Conservation (phyloP, 2,797 vertebrate genomes). For the Telmatherina bonti region DNA sequence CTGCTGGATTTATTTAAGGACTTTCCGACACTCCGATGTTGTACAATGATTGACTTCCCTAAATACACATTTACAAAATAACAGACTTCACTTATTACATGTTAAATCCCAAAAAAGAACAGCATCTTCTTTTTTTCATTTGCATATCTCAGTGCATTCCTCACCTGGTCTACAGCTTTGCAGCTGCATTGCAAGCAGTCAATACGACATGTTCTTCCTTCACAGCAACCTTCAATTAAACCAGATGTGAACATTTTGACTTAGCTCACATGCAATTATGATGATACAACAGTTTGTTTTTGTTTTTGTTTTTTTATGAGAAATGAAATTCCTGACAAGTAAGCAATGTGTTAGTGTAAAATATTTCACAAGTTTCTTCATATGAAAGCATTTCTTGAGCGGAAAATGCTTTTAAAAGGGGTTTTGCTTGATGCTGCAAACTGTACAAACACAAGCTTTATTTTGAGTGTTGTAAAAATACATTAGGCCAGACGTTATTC, state of each 20-base stretch:
- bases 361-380: conserved; percentile 4
- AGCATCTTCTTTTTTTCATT: conserved; percentile 10
- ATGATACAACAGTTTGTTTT: conserved; percentile 1
- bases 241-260: conserved; percentile 8
- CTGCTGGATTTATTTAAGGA: conserved; percentile 6
- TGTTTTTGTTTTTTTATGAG: background rate
- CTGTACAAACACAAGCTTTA: background rate
- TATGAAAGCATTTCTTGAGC: conserved; percentile 16
- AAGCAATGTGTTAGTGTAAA: background rate
- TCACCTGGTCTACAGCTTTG: conserved; percentile 30
- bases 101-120: conserved; percentile 19
- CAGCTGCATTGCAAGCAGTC: conserved; percentile 27
- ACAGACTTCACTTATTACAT: conserved; percentile 26
- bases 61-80: background rate
- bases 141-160: conserved; percentile 55
- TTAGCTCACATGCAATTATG: background rate
- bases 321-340: background rate
- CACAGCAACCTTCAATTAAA: background rate
- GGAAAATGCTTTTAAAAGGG: conserved; percentile 3
- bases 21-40: conserved; percentile 17
- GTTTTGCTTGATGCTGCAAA: background rate
- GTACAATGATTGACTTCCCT: conserved; percentile 14
- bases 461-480: background rate
- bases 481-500: background rate
- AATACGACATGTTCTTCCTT: conserved; percentile 39